These are phyloP conservation scores for Hirundichthys speculiger DNA, from an alignment of 2,113 vertebrate species.

Conservation along the genomic window DNA sequence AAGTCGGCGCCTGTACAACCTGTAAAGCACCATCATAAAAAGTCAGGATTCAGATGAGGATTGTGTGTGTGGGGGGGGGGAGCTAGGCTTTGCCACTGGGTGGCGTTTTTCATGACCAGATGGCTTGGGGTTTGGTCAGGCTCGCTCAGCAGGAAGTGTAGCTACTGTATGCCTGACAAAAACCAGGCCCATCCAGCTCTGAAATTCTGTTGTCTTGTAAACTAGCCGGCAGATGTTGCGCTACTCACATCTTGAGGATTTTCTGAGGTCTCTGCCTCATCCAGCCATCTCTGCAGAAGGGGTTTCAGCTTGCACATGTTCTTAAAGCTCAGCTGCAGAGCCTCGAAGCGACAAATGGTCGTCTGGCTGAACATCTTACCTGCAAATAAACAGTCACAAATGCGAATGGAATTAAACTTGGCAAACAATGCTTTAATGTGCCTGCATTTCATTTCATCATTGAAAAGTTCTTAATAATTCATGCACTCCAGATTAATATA, in stretches of 20 bases:
- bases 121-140: not conserved
- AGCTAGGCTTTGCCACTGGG: constrained; percentile 29
- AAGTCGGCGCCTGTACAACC: not conserved
- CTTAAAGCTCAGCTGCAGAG: constrained; percentile 85
- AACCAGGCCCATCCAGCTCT: constrained; percentile 1
- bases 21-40: no score
- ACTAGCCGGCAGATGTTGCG: constrained; percentile 49
- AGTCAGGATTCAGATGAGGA: no score
- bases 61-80: no score
- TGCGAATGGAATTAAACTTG: not conserved
- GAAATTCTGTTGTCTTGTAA: constrained; percentile 52
- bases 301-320: constrained; percentile 88
- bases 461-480: no score
- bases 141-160: constrained; percentile 31
- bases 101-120: constrained; percentile 1
- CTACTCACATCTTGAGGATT: constrained; percentile 82
- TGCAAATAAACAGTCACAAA: constrained; percentile 36
- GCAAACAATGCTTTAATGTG: no score
- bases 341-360: constrained; percentile 86
- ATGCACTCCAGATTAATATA: no score
- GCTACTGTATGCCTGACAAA: constrained; percentile 11
- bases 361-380: constrained; percentile 89
- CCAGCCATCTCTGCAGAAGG: constrained; percentile 84
- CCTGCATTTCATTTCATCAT: no score
- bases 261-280: constrained; percentile 81